Base-by-base conservation (phyloP, 2,888 invertebrate species). In the Chrysolina americana region DNA sequence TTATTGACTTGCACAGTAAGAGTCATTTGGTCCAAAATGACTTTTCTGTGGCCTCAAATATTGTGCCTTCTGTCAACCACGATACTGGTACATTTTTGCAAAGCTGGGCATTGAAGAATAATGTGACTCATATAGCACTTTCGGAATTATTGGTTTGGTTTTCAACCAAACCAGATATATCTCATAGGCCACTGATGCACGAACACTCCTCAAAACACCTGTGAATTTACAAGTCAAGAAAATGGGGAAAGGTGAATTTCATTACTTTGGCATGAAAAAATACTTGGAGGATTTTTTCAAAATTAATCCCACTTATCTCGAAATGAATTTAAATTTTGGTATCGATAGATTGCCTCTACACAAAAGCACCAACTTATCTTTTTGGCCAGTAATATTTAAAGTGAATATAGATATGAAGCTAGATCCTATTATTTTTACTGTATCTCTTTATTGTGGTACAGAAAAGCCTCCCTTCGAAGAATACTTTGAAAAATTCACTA, bases 401-500 rank as follows among this genome's bases (percentile, higher is more conserved):
- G 56, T 56, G 19, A n/a, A 19, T 19, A 56, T 56, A 56, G n/a
- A 56, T n/a, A 19, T 13, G 53, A 11, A n/a, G n/a, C n/a, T 17
- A 11, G 15, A 56, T 2, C n/a, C n/a, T n/a, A n/a, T 15, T 1
- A 56, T 19, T 19, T 56, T 56, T 56, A 56, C 56, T 17, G 56
- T 56, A 21, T 56, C 56, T 56, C 11, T 11, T 56, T 19, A 56
- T 15, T 78, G 59, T 64, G 80, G 76, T 17, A 19, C 36, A 47
- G 56, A n/a, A 19, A 80, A 80, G 65, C 80, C 80, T 63, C 77
- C 76, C 48, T 48, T 80, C 63, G 62, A 76, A 28, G 53, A 76
- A 44, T 80, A 64, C 68, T 75, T 80, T 11, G 21, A 75, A 17
- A 53, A 76, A 53, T 80, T 79, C 71, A 65, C 68, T 15, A 15